Percentiles rank a stretch among this genome's conserved stretches.
These are phyloP conservation scores for Xenentodon cancila DNA, from an alignment of 2,797 vertebrate genomes.

Conservation along the genomic window DNA sequence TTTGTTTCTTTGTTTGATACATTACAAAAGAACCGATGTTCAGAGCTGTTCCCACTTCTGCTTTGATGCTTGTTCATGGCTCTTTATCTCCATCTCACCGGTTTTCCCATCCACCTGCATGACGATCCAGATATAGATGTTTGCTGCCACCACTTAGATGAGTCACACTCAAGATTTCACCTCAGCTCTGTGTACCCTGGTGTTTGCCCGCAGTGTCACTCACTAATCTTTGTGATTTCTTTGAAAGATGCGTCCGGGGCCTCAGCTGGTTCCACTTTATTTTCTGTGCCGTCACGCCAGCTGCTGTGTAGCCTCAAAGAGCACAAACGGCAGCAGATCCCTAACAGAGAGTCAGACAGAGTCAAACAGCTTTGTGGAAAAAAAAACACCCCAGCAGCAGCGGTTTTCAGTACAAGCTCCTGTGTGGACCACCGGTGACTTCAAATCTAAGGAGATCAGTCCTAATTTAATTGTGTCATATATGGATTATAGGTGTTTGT, in stretches of 20 bases:
- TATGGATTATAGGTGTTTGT: not conserved
- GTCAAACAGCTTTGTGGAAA: not conserved
- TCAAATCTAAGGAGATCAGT: too few species aligned
- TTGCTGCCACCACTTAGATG: slow-evolving; percentile 15
- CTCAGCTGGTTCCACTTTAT: slow-evolving; percentile 17
- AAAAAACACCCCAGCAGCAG: not conserved
- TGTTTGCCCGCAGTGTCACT: slow-evolving; percentile 32
- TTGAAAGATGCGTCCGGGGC: slow-evolving; percentile 11
- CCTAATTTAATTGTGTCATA: too few species aligned
- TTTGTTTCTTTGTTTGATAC: slow-evolving; percentile 7
- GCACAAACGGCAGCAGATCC: slow-evolving; percentile 3
- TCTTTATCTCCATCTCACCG: not conserved
- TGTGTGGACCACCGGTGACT: too few species aligned
- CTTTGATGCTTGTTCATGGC: not conserved
- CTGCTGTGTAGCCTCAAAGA: not conserved
- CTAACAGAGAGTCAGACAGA: not conserved
- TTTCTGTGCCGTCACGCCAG: slow-evolving; percentile 22
- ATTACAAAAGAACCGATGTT: not conserved
- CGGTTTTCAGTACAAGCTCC: not conserved
- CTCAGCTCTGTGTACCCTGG: not conserved
- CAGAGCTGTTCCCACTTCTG: not conserved
- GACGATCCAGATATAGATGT: slow-evolving; percentile 25
- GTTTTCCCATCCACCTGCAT: slow-evolving; percentile 11
- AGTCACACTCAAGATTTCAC: slow-evolving; percentile 3
- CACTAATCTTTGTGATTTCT: slow-evolving; percentile 39